These are phyloP conservation scores for Andricus curvator DNA, from an alignment of 2,888 invertebrate genomes.

Conservation along the genomic window DNA sequence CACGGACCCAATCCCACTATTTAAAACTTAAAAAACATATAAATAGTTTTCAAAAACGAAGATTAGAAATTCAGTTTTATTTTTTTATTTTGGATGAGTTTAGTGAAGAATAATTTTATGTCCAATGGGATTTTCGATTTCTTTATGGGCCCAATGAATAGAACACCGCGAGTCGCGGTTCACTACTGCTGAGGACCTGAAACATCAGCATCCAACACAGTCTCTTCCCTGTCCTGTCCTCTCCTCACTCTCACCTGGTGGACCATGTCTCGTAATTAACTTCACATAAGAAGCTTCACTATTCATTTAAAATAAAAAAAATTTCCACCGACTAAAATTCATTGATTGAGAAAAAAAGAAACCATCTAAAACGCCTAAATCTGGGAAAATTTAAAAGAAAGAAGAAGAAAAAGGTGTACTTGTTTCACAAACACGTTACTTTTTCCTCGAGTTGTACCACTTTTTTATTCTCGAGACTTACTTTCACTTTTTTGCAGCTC, in stretches of 20 bases:
- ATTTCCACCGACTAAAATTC: not conserved
- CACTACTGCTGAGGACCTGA: conserved; percentile 76
- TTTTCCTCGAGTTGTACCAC: conserved; percentile 12
- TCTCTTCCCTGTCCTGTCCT: conserved; percentile 60
- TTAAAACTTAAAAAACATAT: not conserved
- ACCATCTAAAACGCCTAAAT: not conserved
- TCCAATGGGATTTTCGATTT: conserved; percentile 14
- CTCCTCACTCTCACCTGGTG: conserved; percentile 59
- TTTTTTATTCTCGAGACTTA: conserved; percentile 16
- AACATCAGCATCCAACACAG: conserved; percentile 68
- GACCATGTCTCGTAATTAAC: conserved; percentile 34
- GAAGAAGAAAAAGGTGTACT: not conserved
- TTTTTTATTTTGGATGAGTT: not conserved
- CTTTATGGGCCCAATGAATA: conserved; percentile 53
- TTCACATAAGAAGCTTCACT: not conserved
- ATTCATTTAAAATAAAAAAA: not conserved
- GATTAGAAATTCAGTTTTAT: not conserved
- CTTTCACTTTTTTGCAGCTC: conserved; percentile 29
- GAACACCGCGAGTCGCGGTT: conserved; percentile 66
- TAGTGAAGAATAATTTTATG: not conserved
- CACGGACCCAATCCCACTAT: not conserved
- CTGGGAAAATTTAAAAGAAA: not conserved
- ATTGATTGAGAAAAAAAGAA: not conserved
- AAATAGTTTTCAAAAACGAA: not conserved
- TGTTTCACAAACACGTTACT: conserved; percentile 7